These are phyloP conservation scores for Trichoplusia ni DNA, from an alignment of 1,140 invertebrate genomes.

Conservation along the genomic window DNA sequence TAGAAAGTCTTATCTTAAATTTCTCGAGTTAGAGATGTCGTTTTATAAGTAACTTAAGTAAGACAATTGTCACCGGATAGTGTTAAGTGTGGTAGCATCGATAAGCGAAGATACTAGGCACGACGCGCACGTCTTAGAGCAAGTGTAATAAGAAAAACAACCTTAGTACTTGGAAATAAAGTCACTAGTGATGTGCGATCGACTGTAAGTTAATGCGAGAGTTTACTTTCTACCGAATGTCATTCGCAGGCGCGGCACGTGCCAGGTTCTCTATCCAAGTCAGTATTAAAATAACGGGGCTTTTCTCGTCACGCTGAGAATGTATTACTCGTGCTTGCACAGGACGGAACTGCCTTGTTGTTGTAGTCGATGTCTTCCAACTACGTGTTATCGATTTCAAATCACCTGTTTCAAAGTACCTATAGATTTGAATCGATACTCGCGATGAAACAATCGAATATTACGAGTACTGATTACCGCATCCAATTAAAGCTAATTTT, in stretches of 20 bases:
- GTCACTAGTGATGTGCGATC: too few relatives aligned
- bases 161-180: too few relatives aligned
- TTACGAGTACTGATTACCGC: too few relatives aligned
- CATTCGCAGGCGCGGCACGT: constrained; percentile 65
- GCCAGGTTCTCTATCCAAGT: constrained; percentile 37
- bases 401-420: too few relatives aligned
- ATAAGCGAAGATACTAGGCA: constrained; percentile 6
- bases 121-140: too few relatives aligned
- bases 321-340: constrained; percentile 15
- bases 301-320: constrained; percentile 38
- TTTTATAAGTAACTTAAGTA: constrained; percentile 37
- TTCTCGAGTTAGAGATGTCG: constrained; percentile 26
- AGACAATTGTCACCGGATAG: constrained; percentile 42
- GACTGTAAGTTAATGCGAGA: constrained; percentile 43
- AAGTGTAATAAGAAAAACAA: too few relatives aligned
- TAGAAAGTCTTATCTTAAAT: constrained; percentile 31
- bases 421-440: too few relatives aligned
- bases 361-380: not conserved
- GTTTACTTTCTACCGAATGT: constrained; percentile 66
- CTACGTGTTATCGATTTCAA: not conserved
- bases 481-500: too few relatives aligned
- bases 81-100: constrained; percentile 9
- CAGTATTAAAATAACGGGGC: constrained; percentile 46
- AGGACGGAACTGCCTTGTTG: constrained; percentile 24
- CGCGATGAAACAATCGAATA: too few relatives aligned